These are phyloP conservation scores for Muscicapa striata DNA, from an alignment of 2,797 vertebrate species.

Conservation along the genomic window DNA sequence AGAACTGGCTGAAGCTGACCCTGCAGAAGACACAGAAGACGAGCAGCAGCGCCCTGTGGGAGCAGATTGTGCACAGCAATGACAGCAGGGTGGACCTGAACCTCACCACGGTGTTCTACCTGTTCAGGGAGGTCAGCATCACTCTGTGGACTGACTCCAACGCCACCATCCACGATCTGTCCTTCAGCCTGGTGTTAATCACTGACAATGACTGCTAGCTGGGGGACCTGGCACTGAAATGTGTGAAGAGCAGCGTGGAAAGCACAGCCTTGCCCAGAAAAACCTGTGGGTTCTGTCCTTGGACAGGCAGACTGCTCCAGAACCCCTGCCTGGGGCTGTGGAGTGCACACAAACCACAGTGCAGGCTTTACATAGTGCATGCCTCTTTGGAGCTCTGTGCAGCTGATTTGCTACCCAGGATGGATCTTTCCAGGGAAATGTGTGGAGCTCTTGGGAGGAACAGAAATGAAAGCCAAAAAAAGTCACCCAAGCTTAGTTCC, in stretches of 20 bases:
- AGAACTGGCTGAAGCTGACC: background rate
- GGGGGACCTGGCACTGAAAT: background rate
- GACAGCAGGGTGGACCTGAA: background rate
- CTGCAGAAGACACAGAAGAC: background rate
- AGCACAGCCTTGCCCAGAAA: background rate
- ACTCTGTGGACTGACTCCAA: constrained; percentile 31
- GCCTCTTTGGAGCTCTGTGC: background rate
- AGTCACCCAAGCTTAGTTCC: constrained; percentile 15
- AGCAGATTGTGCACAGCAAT: background rate
- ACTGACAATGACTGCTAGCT: background rate
- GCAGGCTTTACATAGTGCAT: background rate
- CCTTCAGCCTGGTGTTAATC: constrained; percentile 55
- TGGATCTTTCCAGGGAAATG: background rate
- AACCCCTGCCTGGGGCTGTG: background rate
- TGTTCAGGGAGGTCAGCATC: constrained; percentile 40
- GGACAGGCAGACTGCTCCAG: background rate
- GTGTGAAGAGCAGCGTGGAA: background rate
- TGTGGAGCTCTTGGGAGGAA: background rate
- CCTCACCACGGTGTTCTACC: background rate
- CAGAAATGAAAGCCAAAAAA: background rate
- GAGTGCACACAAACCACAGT: background rate
- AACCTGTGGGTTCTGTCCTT: background rate
- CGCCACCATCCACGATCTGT: rapidly evolving
- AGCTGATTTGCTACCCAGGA: background rate
- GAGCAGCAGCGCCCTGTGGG: background rate